phyloP scores from a whole-genome alignment of 2,797 vertebrate genomes.

The Ctenosaura bakeri region DNA sequence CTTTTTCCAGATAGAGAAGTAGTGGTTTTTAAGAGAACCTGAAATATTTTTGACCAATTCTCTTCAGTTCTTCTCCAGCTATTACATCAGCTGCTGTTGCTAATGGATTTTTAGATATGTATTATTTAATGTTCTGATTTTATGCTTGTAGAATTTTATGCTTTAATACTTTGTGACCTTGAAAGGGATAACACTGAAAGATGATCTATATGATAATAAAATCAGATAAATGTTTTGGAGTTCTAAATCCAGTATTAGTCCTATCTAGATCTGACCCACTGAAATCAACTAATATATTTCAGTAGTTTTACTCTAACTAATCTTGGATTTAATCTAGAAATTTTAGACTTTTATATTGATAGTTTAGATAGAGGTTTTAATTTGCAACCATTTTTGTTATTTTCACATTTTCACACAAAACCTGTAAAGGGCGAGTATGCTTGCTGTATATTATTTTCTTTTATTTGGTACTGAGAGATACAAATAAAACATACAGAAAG shows the following conservation, averaged over 20 bases:
- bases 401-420: not conserved
- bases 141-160: not conserved
- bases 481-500: slow-evolving; percentile 23
- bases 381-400: not conserved
- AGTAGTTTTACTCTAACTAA: too few species aligned
- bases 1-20: not conserved
- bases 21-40: not conserved
- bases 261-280: too few species aligned
- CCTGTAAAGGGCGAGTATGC: not conserved
- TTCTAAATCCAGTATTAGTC: too few species aligned
- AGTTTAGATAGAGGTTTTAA: not conserved
- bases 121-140: not conserved
- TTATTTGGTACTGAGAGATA: not conserved
- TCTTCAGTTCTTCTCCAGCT: too few species aligned
- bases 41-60: not conserved
- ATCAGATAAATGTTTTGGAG: too few species aligned
- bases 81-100: not conserved
- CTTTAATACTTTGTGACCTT: not conserved
- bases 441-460: not conserved
- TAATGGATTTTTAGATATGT: not conserved
- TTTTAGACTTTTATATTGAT: not conserved
- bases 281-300: too few species aligned
- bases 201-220: too few species aligned
- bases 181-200: not conserved
- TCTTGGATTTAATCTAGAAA: too few species aligned